Base-by-base conservation (phyloP, 1,140 invertebrate genomes). In the Paraescarpia echinospica region DNA sequence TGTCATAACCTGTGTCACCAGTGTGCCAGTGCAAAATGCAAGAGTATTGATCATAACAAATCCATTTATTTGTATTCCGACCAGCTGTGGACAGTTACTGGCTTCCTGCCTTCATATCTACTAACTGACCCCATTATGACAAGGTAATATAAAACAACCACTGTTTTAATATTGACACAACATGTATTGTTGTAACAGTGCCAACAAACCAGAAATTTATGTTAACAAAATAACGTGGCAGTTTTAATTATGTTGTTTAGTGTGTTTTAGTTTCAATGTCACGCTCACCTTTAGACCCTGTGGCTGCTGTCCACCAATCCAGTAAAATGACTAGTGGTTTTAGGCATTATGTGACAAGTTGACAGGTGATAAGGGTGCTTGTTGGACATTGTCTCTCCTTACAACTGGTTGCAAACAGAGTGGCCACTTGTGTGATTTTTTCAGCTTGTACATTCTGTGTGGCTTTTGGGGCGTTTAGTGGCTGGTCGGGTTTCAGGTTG, bases 361-460 rank as follows among this genome's bases (percentile, higher is more conserved):
- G 51, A 34, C 35, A 35, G 35, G 33, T 35, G 51, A 34, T 35
- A 92, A 35, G 34, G 89, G 27, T 90, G 89, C n/a, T 31, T 34
- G 34, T 35, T 90, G 12, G 18, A 33, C 34, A 33, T 22, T 92
- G 51, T 34, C 34, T 34, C 89, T 22, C 59, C 33, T 33, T 33
- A 34, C 18, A 34, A 92, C 93, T 90, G 91, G 93, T 94, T 91
- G 93, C 92, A 93, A 93, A 92, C 93, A 92, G 92, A 93, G 89
- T 90, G 41, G 51, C 91, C 77, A 90, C 91, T 92, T 88, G 92
- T 41, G 41, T 41, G 41, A 41, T 4, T 12, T 6, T 41, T n/a
- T n/a, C n/a, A n/a, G n/a, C n/a, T 12, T 41, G 12, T 41, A 41
- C 4, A 41, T 41, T 41, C 4, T 41, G 41, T 41, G 41, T 41